These are phyloP conservation scores for Stichopus horrens DNA, from an alignment of 53 echinoderm and acorn worm genomes.

Conservation along the genomic window DNA sequence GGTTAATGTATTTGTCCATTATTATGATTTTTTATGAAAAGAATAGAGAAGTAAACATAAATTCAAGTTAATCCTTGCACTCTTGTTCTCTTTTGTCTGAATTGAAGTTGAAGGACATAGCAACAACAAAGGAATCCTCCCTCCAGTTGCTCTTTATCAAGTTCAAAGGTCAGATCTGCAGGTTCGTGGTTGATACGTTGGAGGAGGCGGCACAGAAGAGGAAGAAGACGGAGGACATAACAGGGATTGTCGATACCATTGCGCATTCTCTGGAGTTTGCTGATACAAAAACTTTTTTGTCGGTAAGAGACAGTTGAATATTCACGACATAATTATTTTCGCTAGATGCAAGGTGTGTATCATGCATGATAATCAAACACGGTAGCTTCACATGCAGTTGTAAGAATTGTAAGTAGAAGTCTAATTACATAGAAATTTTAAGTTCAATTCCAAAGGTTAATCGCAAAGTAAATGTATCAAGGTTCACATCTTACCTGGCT, in stretches of 20 bases:
- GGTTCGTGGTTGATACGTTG: conserved; percentile 84
- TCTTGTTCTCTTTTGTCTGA: neutral
- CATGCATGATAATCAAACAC: neutral
- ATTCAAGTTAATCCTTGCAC: neutral
- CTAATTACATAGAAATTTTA: no score
- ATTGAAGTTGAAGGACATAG: conserved; percentile 86
- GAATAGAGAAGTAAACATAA: no score
- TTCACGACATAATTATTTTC: neutral
- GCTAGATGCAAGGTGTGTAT: neutral
- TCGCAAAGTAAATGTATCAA: no score
- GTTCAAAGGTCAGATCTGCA: conserved; percentile 90
- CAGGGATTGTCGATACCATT: conserved; percentile 67
- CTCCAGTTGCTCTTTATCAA: conserved; percentile 69
- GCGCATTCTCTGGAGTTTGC: conserved; percentile 77
- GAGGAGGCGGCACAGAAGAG: conserved; percentile 64
- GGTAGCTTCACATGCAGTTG: no score
- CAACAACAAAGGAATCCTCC: conserved; percentile 64
- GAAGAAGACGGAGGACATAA: conserved; percentile 24
- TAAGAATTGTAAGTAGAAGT: no score
- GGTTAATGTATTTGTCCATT: no score
- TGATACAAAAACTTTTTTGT: conserved; percentile 69
- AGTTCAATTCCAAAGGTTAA: no score
- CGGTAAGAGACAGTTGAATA: conserved; percentile 57
- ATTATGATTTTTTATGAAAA: no score
- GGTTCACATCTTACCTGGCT: no score